phyloP scores from a whole-genome alignment of 2,113 vertebrate genomes.

The human (Homo sapiens) region DNA sequence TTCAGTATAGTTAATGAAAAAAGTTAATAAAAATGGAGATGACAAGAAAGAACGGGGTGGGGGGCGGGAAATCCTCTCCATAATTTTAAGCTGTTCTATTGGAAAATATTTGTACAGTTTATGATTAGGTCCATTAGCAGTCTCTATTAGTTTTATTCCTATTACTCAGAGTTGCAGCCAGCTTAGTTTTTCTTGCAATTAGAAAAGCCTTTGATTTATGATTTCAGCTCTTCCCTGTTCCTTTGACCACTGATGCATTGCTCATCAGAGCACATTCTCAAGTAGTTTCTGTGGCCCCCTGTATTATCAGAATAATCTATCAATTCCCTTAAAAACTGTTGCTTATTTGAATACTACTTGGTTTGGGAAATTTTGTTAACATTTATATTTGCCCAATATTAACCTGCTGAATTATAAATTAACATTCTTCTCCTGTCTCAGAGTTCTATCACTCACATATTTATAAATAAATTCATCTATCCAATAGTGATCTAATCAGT shows the following conservation, averaged over 20 bases:
- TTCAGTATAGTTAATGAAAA: background rate
- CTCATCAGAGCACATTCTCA: background rate
- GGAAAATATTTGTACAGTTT: background rate
- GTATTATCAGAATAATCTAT: background rate
- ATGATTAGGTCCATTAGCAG: background rate
- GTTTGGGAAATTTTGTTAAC: slow-evolving; percentile 9
- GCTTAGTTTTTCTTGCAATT: slow-evolving; percentile 25
- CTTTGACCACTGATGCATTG: background rate
- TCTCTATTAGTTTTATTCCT: background rate
- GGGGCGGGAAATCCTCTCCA: background rate
- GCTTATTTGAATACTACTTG: background rate
- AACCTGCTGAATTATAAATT: background rate
- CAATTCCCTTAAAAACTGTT: background rate
- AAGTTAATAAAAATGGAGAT: background rate
- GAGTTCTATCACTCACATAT: background rate
- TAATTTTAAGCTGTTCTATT: background rate
- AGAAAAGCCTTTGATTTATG: slow-evolving; percentile 16
- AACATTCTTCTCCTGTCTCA: background rate
- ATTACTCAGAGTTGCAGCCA: background rate
- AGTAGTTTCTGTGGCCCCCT: background rate
- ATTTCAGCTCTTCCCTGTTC: background rate
- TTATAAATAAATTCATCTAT: background rate
- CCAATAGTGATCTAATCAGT: background rate
- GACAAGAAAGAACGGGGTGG: background rate
- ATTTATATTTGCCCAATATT: background rate